Percentiles rank a stretch among this genome's conserved stretches.
phyloP scores from a whole-genome alignment of 2,113 vertebrate genomes.

The Sebastes fasciatus region DNA sequence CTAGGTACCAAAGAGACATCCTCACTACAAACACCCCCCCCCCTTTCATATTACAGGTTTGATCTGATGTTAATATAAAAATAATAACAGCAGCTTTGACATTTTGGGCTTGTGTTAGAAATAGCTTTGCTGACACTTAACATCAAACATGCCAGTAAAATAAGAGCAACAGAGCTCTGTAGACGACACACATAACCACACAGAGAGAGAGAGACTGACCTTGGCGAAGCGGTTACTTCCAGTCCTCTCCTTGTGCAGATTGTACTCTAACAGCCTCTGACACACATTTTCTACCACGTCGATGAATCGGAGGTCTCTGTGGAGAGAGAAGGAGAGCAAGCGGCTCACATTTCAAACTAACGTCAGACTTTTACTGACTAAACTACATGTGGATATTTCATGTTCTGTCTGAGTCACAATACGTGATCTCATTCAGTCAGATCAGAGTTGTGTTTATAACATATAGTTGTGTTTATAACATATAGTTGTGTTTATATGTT shows the following conservation, averaged over 20 bases:
- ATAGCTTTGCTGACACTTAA: not conserved
- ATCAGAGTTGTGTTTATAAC: no score
- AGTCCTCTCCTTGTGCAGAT: conserved; percentile 94
- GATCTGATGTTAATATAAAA: not conserved
- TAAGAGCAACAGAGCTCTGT: not conserved
- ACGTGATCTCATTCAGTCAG: no score
- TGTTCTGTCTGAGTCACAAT: no score
- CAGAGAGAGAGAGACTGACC: conserved; percentile 76
- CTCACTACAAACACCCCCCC: no score
- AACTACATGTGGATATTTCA: no score
- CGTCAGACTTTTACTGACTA: no score
- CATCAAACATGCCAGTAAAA: no score
- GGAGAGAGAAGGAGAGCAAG: not conserved
- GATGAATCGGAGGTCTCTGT: conserved; percentile 94
- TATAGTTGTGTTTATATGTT: no score
- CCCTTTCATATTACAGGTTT: no score
- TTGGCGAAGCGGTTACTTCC: conserved; percentile 98
- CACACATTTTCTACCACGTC: conserved; percentile 97
- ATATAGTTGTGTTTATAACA: no score
- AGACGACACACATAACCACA: not conserved
- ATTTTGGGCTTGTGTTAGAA: not conserved
- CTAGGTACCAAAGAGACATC: no score
- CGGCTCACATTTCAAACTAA: no score
- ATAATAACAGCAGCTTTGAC: not conserved
- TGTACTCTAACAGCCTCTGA: conserved; percentile 94